Percentiles rank a stretch among this genome's conserved stretches.
These are phyloP conservation scores for Tachycineta bicolor DNA, from an alignment of 2,113 vertebrate genomes.

Conservation along the genomic window DNA sequence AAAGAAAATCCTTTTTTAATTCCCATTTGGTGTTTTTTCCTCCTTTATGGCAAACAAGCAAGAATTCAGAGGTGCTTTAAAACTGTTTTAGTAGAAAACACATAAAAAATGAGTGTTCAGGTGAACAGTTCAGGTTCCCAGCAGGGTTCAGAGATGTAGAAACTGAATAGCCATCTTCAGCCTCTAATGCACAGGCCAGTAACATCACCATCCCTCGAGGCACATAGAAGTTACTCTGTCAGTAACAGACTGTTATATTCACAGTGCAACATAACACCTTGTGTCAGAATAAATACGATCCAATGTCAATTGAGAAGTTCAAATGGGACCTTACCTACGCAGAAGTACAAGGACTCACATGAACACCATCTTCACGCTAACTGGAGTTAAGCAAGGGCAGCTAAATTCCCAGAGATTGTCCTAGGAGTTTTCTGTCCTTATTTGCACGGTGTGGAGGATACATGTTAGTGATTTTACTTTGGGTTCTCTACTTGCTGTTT, in stretches of 20 bases:
- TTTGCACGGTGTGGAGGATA: neutral
- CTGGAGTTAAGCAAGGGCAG: neutral
- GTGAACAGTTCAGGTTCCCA: slow-evolving; percentile 29
- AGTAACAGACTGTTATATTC: neutral
- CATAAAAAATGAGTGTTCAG: neutral
- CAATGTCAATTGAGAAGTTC: neutral
- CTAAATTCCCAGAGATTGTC: neutral
- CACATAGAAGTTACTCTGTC: neutral
- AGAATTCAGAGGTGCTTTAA: slow-evolving; percentile 34
- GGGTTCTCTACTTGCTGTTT: neutral
- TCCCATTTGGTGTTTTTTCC: neutral
- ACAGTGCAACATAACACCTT: neutral
- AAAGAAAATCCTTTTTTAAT: slow-evolving; percentile 48
- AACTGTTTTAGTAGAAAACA: slow-evolving; percentile 40
- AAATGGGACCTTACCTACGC: neutral
- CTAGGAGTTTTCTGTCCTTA: neutral
- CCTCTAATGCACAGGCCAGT: neutral
- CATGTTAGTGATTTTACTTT: neutral
- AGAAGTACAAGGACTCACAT: neutral
- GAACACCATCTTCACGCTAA: neutral
- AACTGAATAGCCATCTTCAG: neutral
- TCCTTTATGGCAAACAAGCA: slow-evolving; percentile 22
- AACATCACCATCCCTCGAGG: neutral
- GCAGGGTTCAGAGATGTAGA: neutral
- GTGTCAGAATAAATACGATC: neutral